A percentile compares a stretch with the other conserved stretches of the same genome.
phyloP scores from a whole-genome alignment of 2,113 vertebrate genomes.

The Peromyscus maniculatus region DNA sequence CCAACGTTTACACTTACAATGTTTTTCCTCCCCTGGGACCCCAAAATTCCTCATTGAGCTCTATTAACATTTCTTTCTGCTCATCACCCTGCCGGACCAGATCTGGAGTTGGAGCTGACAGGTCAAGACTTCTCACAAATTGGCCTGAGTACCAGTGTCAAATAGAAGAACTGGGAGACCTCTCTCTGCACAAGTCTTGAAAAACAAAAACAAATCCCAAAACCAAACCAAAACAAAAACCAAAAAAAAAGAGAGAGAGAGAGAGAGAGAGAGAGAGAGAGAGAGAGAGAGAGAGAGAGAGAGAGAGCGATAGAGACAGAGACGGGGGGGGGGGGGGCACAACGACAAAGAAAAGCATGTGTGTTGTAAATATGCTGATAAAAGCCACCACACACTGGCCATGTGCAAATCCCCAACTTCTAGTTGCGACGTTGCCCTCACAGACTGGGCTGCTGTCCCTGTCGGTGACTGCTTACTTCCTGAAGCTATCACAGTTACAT shows the following conservation, averaged over 20 bases:
- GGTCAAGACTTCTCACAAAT: background rate
- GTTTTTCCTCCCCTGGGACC: background rate
- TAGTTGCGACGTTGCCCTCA: background rate
- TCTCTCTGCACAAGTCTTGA: background rate
- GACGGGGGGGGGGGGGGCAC: too few relatives aligned
- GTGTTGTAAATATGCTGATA: background rate
- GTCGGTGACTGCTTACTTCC: background rate
- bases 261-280: accelerated
- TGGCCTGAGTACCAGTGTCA: background rate
- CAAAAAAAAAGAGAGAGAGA: background rate
- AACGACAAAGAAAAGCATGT: too few relatives aligned
- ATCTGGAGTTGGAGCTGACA: background rate
- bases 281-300: accelerated
- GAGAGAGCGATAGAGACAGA: background rate
- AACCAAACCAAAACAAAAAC: too few relatives aligned
- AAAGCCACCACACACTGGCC: background rate
- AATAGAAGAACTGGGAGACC: background rate
- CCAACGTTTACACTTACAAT: conserved; percentile 7
- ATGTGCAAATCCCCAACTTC: background rate
- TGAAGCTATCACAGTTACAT: background rate
- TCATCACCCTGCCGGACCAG: background rate
- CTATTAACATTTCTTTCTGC: background rate
- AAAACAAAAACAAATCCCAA: background rate
- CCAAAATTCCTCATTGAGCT: background rate
- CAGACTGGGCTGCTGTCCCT: background rate